Evolutionary conservation across 2,113 vertebrate species (phyloP), one percentile per base, ranked within the genome.

Genomic region (Atlantisia rogersi): DNA sequence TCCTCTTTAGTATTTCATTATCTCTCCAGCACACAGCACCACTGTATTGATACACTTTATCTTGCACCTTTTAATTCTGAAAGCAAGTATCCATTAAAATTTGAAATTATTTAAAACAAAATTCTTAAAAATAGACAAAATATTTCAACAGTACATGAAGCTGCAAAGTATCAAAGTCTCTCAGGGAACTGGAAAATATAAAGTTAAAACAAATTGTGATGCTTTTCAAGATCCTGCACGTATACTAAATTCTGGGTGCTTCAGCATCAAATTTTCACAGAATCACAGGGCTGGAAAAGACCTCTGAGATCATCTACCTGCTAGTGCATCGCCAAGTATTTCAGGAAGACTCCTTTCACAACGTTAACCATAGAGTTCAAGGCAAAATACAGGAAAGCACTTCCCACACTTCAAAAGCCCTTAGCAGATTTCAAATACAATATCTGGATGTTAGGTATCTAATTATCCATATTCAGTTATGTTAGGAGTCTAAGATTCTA

Each of bases 1-100:
- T 74, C 29, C 59, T 93, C 91, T 90, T 96, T 14, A 81, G 83
- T 80, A 84, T 85, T 86, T 65, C 29, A 62, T 83, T 95, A 86
- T 69, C 81, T 59, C 71, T 64, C 90, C 64, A 19, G 77, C 46
- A 94, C 52, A 78, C 3, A 59, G 44, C 2, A 20, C 63, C 59
- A 70, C 24, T 86, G 26, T 40, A 91, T 94, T 26, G 44, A 90
- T 10, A 71, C 5, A 67, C 12, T 82, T 50, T 68, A 84, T 31
- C 31, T 67, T 81, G 11, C 35, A n/a, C 31, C 53, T 85, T 37
- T 68, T 32, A 37, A 69, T 65, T 90, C 55, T 92, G 29, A 76
- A 96, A 94, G 32, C 25, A 86, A 86, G 35, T 10, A 69, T 46
- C 64, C 32, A 55, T 35, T 69, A 71, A 81, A 11, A 25, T 90